Conservation (phyloP, 2,797 vertebrate species). For the Esox masquinongy region DNA sequence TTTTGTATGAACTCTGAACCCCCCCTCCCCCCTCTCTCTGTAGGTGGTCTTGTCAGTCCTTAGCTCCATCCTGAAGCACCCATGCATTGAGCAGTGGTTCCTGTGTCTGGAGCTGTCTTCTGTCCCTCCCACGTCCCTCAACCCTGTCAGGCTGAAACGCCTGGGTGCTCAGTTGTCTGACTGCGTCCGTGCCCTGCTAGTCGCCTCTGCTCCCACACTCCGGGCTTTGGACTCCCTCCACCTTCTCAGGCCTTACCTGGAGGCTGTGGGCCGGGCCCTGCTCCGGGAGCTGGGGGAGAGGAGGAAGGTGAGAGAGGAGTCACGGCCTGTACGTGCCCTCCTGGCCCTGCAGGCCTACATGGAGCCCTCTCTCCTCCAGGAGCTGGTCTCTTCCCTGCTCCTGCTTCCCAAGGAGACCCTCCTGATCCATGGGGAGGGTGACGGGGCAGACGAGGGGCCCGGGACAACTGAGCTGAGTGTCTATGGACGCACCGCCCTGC, state of each 20-base stretch:
- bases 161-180: conserved; percentile 78
- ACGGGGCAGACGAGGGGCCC: conserved; percentile 9
- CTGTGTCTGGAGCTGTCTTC: conserved; percentile 81
- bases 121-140: conserved; percentile 80
- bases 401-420: conserved; percentile 77
- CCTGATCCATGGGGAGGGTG: conserved; percentile 55
- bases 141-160: conserved; percentile 77
- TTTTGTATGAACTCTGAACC: too few species aligned
- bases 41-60: conserved; percentile 75
- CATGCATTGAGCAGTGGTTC: conserved; percentile 89
- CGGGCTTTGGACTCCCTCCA: conserved; percentile 54
- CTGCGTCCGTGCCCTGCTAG: conserved; percentile 75
- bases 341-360: conserved; percentile 77
- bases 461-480: conserved; percentile 67
- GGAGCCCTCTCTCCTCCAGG: conserved; percentile 68
- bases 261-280: conserved; percentile 70
- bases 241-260: conserved; percentile 73
- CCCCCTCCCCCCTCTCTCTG: conserved; percentile 22
- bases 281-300: conserved; percentile 71
- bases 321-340: conserved; percentile 77
- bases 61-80: conserved; percentile 81
- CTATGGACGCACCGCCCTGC: conserved; percentile 79
- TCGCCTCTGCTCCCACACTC: conserved; percentile 63
- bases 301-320: conserved; percentile 54
- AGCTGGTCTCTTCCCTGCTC: conserved; percentile 80